Conservation (phyloP, 2,113 vertebrate species). For the Sarotherodon lohbergeri region DNA sequence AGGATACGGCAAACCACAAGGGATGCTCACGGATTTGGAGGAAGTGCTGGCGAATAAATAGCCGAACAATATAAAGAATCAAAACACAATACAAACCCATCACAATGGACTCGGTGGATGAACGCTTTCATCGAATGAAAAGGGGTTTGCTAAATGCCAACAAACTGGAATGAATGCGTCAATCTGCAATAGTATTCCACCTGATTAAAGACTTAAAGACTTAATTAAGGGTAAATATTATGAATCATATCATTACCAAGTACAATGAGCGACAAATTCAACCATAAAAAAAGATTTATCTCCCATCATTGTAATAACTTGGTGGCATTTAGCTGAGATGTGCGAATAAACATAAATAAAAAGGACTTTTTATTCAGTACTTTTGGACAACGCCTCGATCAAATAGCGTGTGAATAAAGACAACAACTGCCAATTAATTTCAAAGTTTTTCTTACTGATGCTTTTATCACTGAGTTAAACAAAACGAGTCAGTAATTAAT, state of each 20-base stretch:
- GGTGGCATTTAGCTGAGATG: neutral
- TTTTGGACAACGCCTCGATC: neutral
- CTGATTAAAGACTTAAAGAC: constrained; percentile 4
- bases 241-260: neutral
- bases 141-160: constrained; percentile 24
- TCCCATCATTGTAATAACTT: neutral
- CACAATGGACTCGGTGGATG: neutral
- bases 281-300: neutral
- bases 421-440: neutral
- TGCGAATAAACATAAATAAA: neutral
- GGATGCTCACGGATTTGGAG: constrained; percentile 23
- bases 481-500: neutral
- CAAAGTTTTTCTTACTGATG: neutral
- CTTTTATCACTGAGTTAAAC: neutral
- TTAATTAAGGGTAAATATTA: constrained; percentile 30
- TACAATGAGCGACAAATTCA: neutral
- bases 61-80: constrained; percentile 1
- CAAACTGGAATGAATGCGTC: constrained; percentile 14
- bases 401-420: neutral
- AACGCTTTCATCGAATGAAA: constrained; percentile 21
- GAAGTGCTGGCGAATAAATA: constrained; percentile 22
- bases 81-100: neutral
- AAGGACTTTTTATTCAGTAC: neutral
- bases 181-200: constrained; percentile 21
- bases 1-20: constrained; percentile 37